Conservation (phyloP, 2,888 invertebrate genomes). For the Athrips mouffetella region DNA sequence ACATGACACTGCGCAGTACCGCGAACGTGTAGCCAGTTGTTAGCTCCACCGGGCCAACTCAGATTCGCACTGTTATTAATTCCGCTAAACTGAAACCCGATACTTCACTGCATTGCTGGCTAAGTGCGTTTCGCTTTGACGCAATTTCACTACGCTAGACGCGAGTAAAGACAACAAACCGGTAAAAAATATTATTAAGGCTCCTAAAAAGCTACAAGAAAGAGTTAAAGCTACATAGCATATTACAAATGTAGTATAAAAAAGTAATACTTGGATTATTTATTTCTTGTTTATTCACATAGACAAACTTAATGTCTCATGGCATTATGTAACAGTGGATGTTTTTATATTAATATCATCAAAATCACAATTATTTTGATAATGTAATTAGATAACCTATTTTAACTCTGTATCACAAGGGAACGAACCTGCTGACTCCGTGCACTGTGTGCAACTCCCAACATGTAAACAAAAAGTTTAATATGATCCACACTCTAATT, state of each 20-base stretch:
- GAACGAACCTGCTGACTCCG: neutral
- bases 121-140: no score
- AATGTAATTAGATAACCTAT: no score
- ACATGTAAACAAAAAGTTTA: slow-evolving; percentile 2
- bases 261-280: neutral
- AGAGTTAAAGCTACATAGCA: no score
- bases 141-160: no score
- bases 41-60: slow-evolving; percentile 21
- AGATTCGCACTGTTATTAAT: slow-evolving; percentile 57
- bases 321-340: no score
- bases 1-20: neutral
- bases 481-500: slow-evolving; percentile 10
- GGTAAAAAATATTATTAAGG: no score
- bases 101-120: slow-evolving; percentile 32
- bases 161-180: no score
- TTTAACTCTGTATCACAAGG: neutral
- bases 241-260: neutral
- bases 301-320: no score
- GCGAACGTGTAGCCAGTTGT: neutral
- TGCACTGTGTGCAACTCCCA: neutral
- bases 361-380: no score
- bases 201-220: no score
- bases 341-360: no score
- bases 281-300: no score
- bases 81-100: slow-evolving; percentile 60